These are phyloP conservation scores for Psephotus haematonotus DNA, from an alignment of 2,113 vertebrate genomes.

Conservation along the genomic window DNA sequence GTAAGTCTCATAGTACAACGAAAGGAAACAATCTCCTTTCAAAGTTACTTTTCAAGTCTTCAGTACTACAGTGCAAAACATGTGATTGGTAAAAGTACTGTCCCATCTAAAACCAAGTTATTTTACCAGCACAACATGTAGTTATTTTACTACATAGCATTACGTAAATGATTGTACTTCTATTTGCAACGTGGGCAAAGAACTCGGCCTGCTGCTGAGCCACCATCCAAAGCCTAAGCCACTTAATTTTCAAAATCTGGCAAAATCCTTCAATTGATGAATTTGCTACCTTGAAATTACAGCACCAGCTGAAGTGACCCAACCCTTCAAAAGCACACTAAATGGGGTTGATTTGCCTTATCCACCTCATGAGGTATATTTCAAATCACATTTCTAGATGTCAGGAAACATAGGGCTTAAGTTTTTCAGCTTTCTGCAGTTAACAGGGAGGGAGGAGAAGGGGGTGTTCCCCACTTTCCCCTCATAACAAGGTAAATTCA, in stretches of 20 bases:
- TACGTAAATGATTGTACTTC: accelerated
- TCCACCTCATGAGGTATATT: neutral
- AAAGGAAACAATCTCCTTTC: neutral
- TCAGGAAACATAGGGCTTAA: accelerated
- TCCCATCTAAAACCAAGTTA: neutral
- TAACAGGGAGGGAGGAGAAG: neutral
- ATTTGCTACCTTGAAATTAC: neutral
- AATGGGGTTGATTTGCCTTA: neutral
- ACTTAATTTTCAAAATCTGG: accelerated
- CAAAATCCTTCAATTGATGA: accelerated
- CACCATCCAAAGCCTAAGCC: neutral
- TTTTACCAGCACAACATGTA: neutral
- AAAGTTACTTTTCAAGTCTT: neutral
- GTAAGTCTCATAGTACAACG: accelerated
- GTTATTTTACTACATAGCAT: neutral
- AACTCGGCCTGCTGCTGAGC: neutral
- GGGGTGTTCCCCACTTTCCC: neutral
- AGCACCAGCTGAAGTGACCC: neutral
- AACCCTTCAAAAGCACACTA: neutral
- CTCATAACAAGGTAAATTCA: neutral
- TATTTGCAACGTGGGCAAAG: accelerated
- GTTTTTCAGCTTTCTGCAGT: neutral
- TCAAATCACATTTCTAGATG: neutral
- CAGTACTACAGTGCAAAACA: neutral
- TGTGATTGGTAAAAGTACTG: neutral